These are phyloP conservation scores for Sinocyclocheilus anophthalmus DNA, from an alignment of 2,113 vertebrate species.

Conservation along the genomic window DNA sequence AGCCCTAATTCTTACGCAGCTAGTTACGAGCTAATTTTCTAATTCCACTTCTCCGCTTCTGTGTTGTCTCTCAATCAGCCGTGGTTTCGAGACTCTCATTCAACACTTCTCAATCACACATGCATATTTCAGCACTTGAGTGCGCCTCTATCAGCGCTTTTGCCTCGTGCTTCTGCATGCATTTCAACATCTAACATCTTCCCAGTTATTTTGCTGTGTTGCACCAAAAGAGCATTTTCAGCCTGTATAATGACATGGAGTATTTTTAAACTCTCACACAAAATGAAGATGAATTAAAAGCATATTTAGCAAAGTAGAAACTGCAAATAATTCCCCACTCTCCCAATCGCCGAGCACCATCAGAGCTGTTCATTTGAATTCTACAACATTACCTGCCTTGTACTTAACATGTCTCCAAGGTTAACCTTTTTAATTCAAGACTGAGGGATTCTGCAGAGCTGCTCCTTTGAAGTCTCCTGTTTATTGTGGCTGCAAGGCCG, in stretches of 20 bases:
- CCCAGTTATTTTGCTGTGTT: slow-evolving; percentile 14
- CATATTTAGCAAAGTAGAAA: slow-evolving; percentile 34
- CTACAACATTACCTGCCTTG: slow-evolving; percentile 63
- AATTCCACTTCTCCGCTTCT: slow-evolving; percentile 25
- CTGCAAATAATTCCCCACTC: slow-evolving; percentile 44
- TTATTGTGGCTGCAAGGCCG: slow-evolving; percentile 75
- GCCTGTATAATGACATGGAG: slow-evolving; percentile 39
- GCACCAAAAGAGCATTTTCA: slow-evolving; percentile 30
- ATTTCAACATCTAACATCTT: slow-evolving; percentile 23
- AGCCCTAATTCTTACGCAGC: slow-evolving; percentile 16
- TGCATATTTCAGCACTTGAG: slow-evolving; percentile 32
- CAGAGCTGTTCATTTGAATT: slow-evolving; percentile 76
- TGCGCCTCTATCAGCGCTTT: neutral
- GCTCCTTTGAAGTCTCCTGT: slow-evolving; percentile 79
- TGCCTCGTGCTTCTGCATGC: neutral
- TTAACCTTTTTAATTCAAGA: slow-evolving; percentile 82
- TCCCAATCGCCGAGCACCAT: slow-evolving; percentile 52
- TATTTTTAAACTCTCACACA: slow-evolving; percentile 41
- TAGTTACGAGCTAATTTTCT: slow-evolving; percentile 27
- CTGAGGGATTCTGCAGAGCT: slow-evolving; percentile 74
- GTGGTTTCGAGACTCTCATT: slow-evolving; percentile 14
- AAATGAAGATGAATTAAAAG: slow-evolving; percentile 45
- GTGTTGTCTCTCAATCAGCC: slow-evolving; percentile 19
- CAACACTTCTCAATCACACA: slow-evolving; percentile 40
- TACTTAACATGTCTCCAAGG: slow-evolving; percentile 80